phyloP scores from a whole-genome alignment of 2,113 vertebrate genomes.

The Jaculus jaculus region DNA sequence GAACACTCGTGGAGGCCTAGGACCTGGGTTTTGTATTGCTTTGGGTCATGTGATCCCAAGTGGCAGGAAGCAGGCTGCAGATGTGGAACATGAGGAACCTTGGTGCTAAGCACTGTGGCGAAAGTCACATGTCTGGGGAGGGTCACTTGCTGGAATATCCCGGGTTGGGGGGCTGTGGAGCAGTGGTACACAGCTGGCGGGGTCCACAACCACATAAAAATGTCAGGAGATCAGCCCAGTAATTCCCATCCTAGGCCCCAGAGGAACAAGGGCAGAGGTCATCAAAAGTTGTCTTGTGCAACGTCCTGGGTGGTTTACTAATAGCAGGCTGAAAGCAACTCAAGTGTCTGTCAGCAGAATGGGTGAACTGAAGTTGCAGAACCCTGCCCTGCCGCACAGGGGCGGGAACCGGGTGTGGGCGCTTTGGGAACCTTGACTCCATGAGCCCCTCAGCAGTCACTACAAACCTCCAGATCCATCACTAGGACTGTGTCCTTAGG shows the following conservation, averaged over 20 bases:
- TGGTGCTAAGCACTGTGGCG: too few relatives aligned
- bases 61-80: not conserved
- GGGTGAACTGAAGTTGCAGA: too few relatives aligned
- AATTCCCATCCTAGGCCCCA: not conserved
- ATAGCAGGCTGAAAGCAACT: too few relatives aligned
- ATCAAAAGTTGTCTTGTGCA: too few relatives aligned
- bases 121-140: not conserved
- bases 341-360: not conserved
- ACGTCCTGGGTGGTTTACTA: rapidly evolving
- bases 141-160: rapidly evolving
- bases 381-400: too few relatives aligned
- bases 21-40: not conserved
- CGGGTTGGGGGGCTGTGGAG: rapidly evolving
- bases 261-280: not conserved
- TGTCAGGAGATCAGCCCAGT: rapidly evolving
- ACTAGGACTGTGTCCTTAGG: too few relatives aligned
- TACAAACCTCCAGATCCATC: too few relatives aligned
- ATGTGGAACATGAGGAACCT: too few relatives aligned
- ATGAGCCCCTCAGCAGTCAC: too few relatives aligned
- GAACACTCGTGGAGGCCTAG: not conserved
- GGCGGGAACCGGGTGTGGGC: too few relatives aligned
- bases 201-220: not conserved
- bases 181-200: rapidly evolving
- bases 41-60: not conserved
- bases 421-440: too few relatives aligned